These are phyloP conservation scores for Trochalopteron elliotii DNA, from an alignment of 2,113 vertebrate genomes.

Conservation along the genomic window DNA sequence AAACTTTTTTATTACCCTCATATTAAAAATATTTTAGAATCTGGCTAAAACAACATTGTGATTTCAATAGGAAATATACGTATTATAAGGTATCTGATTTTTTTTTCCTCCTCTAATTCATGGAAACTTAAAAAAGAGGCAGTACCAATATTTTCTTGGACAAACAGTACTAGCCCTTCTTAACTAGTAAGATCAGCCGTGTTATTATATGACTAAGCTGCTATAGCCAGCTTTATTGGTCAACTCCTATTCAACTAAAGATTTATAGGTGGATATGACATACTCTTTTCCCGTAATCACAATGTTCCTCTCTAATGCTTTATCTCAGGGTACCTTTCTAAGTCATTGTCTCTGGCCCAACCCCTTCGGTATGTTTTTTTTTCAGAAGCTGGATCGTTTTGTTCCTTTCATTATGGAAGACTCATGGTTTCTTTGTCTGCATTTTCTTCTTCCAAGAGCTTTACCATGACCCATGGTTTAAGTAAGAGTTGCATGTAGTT, in stretches of 20 bases:
- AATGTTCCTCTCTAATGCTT: not conserved
- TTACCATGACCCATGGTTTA: not conserved
- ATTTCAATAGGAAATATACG: not conserved
- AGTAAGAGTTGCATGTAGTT: not conserved
- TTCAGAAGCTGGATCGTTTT: not conserved
- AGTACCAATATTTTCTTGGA: not conserved
- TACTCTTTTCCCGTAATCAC: not conserved
- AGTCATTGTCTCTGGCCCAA: not conserved
- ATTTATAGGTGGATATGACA: not conserved
- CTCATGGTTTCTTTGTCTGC: not conserved
- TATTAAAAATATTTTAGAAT: not conserved
- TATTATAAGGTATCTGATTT: not conserved
- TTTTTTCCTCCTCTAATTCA: not conserved
- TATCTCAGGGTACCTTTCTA: not conserved
- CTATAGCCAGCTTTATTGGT: not conserved
- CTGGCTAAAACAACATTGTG: not conserved
- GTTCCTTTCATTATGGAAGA: not conserved
- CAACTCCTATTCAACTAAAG: not conserved
- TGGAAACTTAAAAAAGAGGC: not conserved
- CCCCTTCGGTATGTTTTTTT: rapidly evolving
- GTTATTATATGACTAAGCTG: not conserved
- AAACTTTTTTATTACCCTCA: not conserved
- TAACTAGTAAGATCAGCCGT: not conserved
- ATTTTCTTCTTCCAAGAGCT: not conserved
- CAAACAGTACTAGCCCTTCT: not conserved